Evolutionary conservation across 2,113 vertebrate species (phyloP).

Genomic region (Oryzias celebensis): DNA sequence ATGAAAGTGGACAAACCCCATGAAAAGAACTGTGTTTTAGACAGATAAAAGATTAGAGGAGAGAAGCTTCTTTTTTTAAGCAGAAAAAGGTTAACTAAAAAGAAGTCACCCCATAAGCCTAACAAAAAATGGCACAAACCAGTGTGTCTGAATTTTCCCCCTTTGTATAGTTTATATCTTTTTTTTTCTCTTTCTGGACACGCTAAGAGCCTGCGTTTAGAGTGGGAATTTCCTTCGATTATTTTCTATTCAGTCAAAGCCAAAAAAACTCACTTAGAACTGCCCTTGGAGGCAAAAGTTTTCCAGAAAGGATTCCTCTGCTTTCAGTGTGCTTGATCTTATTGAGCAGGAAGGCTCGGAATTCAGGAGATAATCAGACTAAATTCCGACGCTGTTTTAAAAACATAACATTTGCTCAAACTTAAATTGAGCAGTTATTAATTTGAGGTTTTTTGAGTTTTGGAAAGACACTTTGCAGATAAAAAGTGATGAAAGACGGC

Average conservation of each 20-base stretch:
- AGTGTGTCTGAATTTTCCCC: constrained; percentile 39
- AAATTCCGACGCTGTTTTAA: constrained; percentile 7
- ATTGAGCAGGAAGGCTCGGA: constrained; percentile 32
- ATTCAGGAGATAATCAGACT: constrained; percentile 12
- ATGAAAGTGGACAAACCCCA: constrained; percentile 78
- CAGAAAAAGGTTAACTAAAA: constrained; percentile 31
- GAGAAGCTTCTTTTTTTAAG: constrained; percentile 42
- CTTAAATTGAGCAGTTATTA: no score
- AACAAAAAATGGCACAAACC: constrained; percentile 43
- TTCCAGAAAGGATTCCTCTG: constrained; percentile 51
- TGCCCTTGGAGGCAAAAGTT: constrained; percentile 47
- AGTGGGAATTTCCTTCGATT: constrained; percentile 68
- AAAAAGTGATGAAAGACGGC: constrained; percentile 41
- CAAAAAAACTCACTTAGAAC: constrained; percentile 64
- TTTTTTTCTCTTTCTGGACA: constrained; percentile 34
- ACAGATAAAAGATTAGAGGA: constrained; percentile 71
- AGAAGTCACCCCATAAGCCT: constrained; percentile 11
- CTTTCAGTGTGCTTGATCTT: constrained; percentile 35
- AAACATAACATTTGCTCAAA: background rate
- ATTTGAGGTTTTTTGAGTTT: constrained; percentile 9
- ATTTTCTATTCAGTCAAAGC: constrained; percentile 59
- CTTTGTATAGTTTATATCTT: constrained; percentile 57
- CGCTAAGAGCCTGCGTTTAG: constrained; percentile 46
- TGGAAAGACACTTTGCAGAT: constrained; percentile 27
- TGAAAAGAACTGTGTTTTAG: constrained; percentile 76